These are phyloP conservation scores for Aspiorhynchus laticeps DNA, from an alignment of 2,113 vertebrate genomes.

Conservation along the genomic window DNA sequence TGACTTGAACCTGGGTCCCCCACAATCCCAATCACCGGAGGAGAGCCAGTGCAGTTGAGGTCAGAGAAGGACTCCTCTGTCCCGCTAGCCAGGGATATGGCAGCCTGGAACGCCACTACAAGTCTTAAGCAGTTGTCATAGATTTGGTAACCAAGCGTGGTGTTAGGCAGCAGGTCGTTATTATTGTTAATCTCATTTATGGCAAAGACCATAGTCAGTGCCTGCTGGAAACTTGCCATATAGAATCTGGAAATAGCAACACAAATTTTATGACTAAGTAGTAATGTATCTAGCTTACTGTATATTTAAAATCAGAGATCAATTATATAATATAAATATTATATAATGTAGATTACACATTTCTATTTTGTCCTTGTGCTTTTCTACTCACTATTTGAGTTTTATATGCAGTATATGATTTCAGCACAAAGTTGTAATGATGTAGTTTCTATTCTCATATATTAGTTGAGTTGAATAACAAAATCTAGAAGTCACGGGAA, in stretches of 20 bases:
- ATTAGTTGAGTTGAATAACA: neutral
- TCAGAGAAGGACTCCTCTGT: conserved; percentile 47
- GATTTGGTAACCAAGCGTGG: conserved; percentile 67
- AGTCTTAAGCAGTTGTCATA: conserved; percentile 70
- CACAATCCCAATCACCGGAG: conserved; percentile 59
- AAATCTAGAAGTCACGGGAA: neutral
- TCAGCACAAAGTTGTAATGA: neutral
- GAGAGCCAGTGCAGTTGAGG: conserved; percentile 57
- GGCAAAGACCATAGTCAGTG: conserved; percentile 65
- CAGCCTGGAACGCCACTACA: conserved; percentile 63
- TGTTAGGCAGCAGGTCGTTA: conserved; percentile 59
- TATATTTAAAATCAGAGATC: neutral
- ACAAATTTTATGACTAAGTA: neutral
- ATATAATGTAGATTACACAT: neutral
- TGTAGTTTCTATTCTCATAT: neutral
- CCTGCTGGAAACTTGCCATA: conserved; percentile 62
- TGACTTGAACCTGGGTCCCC: conserved; percentile 61
- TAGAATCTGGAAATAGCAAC: conserved; percentile 61
- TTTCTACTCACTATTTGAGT: neutral
- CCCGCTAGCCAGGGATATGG: conserved; percentile 61
- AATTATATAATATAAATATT: neutral
- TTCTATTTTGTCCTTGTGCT: neutral
- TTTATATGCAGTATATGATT: neutral
- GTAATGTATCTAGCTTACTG: neutral
- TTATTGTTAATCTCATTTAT: conserved; percentile 68